Percentiles rank a stretch among this genome's conserved stretches.
These are phyloP conservation scores for Typhlichthys subterraneus DNA, from an alignment of 2,797 vertebrate genomes.

Conservation along the genomic window DNA sequence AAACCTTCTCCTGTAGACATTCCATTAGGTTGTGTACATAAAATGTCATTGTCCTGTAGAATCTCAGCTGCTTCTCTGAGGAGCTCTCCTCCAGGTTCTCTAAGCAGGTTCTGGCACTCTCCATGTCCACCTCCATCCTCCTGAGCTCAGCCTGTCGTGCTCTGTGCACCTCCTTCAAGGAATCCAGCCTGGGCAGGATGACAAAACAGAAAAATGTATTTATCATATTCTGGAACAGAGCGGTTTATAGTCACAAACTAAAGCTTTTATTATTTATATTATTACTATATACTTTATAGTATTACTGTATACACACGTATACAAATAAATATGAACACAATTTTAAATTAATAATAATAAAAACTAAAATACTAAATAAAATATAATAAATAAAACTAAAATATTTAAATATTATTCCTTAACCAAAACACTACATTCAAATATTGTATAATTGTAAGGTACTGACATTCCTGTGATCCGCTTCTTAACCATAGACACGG, in stretches of 20 bases:
- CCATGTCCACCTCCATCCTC: slow-evolving; percentile 79
- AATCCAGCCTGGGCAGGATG: slow-evolving; percentile 76
- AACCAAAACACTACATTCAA: no score
- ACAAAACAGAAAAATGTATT: background rate
- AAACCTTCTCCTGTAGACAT: slow-evolving; percentile 91
- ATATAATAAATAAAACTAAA: no score
- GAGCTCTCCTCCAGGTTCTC: slow-evolving; percentile 81
- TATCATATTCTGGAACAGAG: background rate
- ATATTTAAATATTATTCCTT: no score
- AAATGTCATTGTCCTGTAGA: slow-evolving; percentile 85
- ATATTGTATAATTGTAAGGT: background rate
- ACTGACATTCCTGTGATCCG: slow-evolving; percentile 84
- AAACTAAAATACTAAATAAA: no score
- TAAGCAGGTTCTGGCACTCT: slow-evolving; percentile 75
- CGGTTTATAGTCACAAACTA: no score
- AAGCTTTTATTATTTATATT: no score
- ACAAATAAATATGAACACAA: no score
- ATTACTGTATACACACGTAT: no score
- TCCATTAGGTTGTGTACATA: slow-evolving; percentile 88
- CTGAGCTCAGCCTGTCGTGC: slow-evolving; percentile 85
- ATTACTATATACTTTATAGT: no score
- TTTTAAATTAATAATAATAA: no score
- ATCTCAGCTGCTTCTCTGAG: slow-evolving; percentile 80
- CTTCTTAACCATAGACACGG: slow-evolving; percentile 84
- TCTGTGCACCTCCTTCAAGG: slow-evolving; percentile 84